Evolutionary conservation across 2,888 invertebrate genomes (phyloP).

Genomic region (Liopterus haemorrhoidalis): DNA sequence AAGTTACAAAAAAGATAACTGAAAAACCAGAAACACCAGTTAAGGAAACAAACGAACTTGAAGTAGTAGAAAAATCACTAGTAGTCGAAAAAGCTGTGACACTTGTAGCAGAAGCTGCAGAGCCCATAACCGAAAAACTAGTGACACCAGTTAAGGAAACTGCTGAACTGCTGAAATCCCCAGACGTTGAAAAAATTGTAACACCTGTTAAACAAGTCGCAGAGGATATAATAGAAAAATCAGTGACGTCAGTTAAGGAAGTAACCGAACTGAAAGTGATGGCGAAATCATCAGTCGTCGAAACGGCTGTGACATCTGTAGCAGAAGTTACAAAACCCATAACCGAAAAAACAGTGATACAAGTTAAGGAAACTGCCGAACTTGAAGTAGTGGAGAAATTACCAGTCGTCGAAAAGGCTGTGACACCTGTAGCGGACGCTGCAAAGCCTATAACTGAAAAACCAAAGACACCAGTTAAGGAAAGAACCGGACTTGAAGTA

Average conservation of each 20-base stretch:
- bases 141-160: neutral
- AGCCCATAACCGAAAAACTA: constrained; percentile 5
- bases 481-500: neutral
- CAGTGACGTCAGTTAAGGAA: constrained; percentile 1
- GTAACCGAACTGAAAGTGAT: too few species aligned
- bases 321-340: constrained; percentile 7
- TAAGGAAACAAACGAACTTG: neutral
- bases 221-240: constrained; percentile 14
- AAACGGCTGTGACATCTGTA: neutral
- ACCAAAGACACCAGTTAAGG: constrained; percentile 28
- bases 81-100: constrained; percentile 28
- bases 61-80: constrained; percentile 13
- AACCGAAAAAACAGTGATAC: constrained; percentile 33
- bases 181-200: neutral
- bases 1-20: constrained; percentile 19
- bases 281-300: too few species aligned
- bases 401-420: constrained; percentile 8
- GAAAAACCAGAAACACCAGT: constrained; percentile 6
- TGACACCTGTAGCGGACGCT: neutral
- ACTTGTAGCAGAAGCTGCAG: constrained; percentile 27
- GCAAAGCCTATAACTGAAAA: constrained; percentile 29
- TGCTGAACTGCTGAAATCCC: neutral
- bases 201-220: constrained; percentile 13
- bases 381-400: constrained; percentile 6
- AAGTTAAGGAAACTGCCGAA: constrained; percentile 9